Evolutionary conservation across 2,888 invertebrate species (phyloP).

Genomic region (Phania funesta): DNA sequence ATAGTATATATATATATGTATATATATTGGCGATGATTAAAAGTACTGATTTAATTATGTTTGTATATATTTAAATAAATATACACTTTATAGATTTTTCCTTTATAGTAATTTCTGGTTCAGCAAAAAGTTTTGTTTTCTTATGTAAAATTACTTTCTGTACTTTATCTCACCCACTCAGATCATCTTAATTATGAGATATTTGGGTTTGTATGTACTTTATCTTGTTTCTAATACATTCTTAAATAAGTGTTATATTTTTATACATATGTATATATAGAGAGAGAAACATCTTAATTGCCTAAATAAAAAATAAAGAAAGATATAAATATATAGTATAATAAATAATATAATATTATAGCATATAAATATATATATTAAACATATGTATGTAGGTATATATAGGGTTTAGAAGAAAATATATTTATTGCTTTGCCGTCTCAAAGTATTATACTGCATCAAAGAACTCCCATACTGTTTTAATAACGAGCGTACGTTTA

Average conservation of each 20-base stretch:
- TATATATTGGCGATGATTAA: conserved; percentile 43
- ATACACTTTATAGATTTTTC: conserved; percentile 52
- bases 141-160: conserved; percentile 37
- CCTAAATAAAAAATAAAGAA: conserved; percentile 71
- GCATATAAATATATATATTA: conserved; percentile 41
- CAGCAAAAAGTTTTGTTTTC: conserved; percentile 44
- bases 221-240: conserved; percentile 61
- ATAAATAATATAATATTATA: conserved; percentile 49
- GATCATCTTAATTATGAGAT: conserved; percentile 60
- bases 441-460: too few relatives aligned
- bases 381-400: conserved; percentile 1
- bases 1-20: conserved; percentile 21
- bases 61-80: conserved; percentile 29
- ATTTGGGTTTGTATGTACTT: conserved; percentile 31
- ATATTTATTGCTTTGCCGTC: not conserved
- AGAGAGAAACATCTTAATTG: conserved; percentile 71
- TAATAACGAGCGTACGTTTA: too few relatives aligned
- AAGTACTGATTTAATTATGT: conserved; percentile 31
- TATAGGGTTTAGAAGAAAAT: not conserved
- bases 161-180: conserved; percentile 52
- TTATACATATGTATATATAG: conserved; percentile 65
- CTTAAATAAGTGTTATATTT: conserved; percentile 68
- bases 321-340: conserved; percentile 68
- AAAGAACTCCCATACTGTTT: too few relatives aligned
- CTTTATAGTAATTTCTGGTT: conserved; percentile 49